These are phyloP conservation scores for Torymus aiolomorphi DNA, from an alignment of 2,888 invertebrate genomes.

Conservation along the genomic window DNA sequence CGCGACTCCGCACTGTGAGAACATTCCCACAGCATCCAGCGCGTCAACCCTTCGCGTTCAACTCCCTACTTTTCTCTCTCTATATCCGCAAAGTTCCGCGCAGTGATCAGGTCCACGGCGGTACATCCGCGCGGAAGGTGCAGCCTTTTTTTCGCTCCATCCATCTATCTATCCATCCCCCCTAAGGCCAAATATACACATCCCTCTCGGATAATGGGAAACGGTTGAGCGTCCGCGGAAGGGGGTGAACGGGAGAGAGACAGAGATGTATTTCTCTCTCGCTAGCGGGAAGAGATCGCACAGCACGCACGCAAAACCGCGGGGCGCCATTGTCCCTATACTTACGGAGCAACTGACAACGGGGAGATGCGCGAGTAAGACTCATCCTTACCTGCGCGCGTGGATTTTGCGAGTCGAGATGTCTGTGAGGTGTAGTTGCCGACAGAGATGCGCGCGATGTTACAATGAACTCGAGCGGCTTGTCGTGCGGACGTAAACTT, in stretches of 20 bases:
- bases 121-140: conserved; percentile 4
- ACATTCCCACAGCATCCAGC: conserved; percentile 72
- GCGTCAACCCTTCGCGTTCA: conserved; percentile 19
- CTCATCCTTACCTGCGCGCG: conserved; percentile 30
- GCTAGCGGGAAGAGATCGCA: too few species aligned
- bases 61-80: too few species aligned
- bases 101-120: too few species aligned
- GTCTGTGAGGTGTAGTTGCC: not conserved
- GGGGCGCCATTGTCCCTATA: conserved; percentile 9
- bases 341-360: too few species aligned
- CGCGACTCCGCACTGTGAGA: conserved; percentile 68
- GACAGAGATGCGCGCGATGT: not conserved
- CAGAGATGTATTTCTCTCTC: not conserved
- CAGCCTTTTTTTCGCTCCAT: not conserved
- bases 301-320: not conserved
- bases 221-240: conserved; percentile 13
- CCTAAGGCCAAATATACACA: not conserved
- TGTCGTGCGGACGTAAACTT: conserved; percentile 24
- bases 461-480: not conserved
- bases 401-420: conserved; percentile 3
- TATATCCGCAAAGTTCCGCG: not conserved
- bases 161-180: not conserved
- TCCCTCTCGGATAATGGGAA: conserved; percentile 16
- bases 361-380: not conserved
- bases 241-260: not conserved